Evolutionary conservation across 2,113 vertebrate species (phyloP).

Genomic region (Menura novaehollandiae): DNA sequence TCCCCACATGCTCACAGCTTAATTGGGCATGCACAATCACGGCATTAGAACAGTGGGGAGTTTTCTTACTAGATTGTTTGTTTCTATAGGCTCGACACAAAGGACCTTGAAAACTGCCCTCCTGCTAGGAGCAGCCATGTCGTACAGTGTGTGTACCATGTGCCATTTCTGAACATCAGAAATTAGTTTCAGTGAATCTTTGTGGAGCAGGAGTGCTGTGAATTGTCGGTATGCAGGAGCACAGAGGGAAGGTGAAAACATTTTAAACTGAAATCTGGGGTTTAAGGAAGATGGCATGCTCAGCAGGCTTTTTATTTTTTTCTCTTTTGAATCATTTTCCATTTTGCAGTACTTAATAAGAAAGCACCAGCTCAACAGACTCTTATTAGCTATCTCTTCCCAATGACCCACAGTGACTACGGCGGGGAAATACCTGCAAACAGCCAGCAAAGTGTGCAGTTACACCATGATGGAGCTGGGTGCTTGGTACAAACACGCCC

Average conservation of each 20-base stretch:
- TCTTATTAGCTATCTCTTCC: not conserved
- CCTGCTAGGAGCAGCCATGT: not conserved
- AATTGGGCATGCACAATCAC: not conserved
- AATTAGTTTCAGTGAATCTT: not conserved
- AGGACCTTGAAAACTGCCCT: not conserved
- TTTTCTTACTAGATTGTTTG: not conserved
- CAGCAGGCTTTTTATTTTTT: not conserved
- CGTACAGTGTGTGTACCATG: not conserved
- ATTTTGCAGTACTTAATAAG: not conserved
- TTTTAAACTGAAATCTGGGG: not conserved
- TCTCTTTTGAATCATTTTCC: not conserved
- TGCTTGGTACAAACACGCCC: not conserved
- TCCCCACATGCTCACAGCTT: not conserved
- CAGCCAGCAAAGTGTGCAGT: not conserved
- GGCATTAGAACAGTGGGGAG: rapidly evolving
- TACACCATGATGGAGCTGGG: not conserved
- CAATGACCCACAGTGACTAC: not conserved
- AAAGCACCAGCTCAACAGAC: not conserved
- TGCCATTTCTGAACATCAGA: not conserved
- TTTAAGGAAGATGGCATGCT: not conserved
- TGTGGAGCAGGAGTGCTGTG: not conserved
- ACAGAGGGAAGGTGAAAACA: not conserved
- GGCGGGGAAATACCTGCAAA: not conserved
- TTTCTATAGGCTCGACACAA: not conserved
- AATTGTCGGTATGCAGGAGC: not conserved